Base-by-base conservation (phyloP, 2,797 vertebrate genomes). In the Darevskia mixta region DNA sequence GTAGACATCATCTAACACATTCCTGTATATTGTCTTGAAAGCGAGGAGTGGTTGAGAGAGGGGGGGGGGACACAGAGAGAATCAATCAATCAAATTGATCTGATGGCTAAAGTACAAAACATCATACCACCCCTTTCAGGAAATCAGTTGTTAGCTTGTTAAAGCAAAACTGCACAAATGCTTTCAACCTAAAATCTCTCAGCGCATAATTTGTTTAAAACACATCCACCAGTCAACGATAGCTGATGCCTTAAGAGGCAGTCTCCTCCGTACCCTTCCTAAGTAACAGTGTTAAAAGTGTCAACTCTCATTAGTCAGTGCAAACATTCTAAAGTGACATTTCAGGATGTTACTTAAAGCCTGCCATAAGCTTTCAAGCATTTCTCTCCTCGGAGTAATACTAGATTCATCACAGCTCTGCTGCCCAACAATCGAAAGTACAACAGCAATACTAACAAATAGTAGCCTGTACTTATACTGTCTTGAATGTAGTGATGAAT, bases 1-100 rank as follows among this genome's bases (percentile, higher is more conserved):
- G 88, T 98, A 99, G 49, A 99, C 97, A 93, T 99, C 99, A 95
- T 99, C 99, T 92, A 99, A 94, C 79, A 98, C 98, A 41, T 97
- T 98, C 77, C 98, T 98, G 92, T 98, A 99, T 96, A 99, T 97
- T 0, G 98, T 98, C 99, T 99, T 87, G 93, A 64, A 73, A 91
- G 23, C 6, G 13, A 20, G 15, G 35, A 45, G 27, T 55, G 10
- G 5, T 38, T 29, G 41, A 86, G 64, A 58, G 78, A 75, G 41
- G 61, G n/a, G 11, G 49, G 13, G 2, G 43, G 1, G 43, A 58
- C 17, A 95, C 90, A 93, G 8, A 91, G 89, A 92, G 86, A 13
- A 32, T 83, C 11, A 13, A 66, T 85, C n/a, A 83, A 81, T 29
- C 4, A 89, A 89, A 92, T 7, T 86, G 69, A 82, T 25, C 79